Conservation (phyloP, 2,113 vertebrate species). For the Desmodus rotundus region DNA sequence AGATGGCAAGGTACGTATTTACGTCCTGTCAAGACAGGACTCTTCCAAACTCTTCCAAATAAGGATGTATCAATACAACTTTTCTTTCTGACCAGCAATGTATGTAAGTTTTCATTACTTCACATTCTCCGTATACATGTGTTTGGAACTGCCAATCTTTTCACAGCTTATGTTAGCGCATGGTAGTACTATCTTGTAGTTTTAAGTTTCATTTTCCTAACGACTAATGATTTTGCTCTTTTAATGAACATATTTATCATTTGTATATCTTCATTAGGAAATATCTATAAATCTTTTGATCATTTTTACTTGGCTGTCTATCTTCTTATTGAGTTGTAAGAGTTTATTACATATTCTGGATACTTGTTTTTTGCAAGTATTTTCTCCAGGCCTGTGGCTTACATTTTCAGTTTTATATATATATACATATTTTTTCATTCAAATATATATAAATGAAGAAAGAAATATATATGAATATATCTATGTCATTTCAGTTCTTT, state of each 20-base stretch:
- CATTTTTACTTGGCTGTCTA: not conserved
- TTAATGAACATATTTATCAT: not conserved
- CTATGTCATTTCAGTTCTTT: too few relatives aligned
- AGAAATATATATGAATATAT: too few relatives aligned
- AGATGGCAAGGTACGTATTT: not conserved
- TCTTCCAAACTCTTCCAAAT: not conserved
- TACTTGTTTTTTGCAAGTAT: too few relatives aligned
- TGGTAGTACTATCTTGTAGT: not conserved
- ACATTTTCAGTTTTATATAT: too few relatives aligned
- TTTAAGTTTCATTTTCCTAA: not conserved
- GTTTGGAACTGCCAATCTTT: not conserved
- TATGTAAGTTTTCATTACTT: not conserved
- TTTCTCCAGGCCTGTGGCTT: too few relatives aligned
- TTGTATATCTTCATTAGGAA: not conserved
- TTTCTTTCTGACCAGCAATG: not conserved
- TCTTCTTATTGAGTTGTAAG: too few relatives aligned
- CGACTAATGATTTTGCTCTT: not conserved
- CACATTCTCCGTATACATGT: not conserved
- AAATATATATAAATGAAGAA: too few relatives aligned
- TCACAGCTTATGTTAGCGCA: not conserved
- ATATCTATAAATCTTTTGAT: not conserved
- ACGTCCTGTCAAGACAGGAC: not conserved
- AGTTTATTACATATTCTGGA: too few relatives aligned
- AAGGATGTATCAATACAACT: not conserved
- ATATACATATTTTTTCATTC: too few relatives aligned